Conservation (phyloP, 2,888 invertebrate species). For the Dioctria linearis region DNA sequence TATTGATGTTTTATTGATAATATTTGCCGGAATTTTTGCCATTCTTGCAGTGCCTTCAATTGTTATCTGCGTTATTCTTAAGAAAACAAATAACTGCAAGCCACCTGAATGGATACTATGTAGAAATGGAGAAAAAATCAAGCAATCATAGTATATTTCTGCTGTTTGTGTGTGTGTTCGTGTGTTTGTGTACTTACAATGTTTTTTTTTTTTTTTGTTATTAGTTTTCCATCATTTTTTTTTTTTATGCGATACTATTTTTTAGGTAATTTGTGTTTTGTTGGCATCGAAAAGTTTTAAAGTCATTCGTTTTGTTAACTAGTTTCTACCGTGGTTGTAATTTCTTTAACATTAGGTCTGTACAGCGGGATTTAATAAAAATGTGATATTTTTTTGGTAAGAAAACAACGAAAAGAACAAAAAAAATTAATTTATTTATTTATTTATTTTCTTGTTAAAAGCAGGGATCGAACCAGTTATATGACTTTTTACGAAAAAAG, state of each 20-base stretch:
- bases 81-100: conserved; percentile 59
- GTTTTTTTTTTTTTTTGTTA: conserved; percentile 26
- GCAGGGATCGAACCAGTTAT: no score
- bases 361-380: conserved; percentile 44
- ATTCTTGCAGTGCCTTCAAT: conserved; percentile 69
- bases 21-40: conserved; percentile 64
- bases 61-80: conserved; percentile 66
- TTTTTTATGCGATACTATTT: no score
- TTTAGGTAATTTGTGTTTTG: not conserved
- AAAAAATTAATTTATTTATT: no score
- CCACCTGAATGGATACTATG: not conserved
- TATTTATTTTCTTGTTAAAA: no score
- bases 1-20: conserved; percentile 68
- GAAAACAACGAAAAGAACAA: not conserved
- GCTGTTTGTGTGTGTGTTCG: not conserved
- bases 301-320: conserved; percentile 31
- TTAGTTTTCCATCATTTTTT: not conserved
- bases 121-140: conserved; percentile 24
- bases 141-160: not conserved
- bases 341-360: conserved; percentile 15
- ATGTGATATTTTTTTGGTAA: conserved; percentile 48
- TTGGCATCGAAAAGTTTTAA: conserved; percentile 6
- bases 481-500: no score
- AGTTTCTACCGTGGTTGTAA: conserved; percentile 38
- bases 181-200: not conserved